Percentiles rank a stretch among this genome's conserved stretches.
Conservation (phyloP, 2,113 vertebrate genomes). For the Nycticebus coucang region DNA sequence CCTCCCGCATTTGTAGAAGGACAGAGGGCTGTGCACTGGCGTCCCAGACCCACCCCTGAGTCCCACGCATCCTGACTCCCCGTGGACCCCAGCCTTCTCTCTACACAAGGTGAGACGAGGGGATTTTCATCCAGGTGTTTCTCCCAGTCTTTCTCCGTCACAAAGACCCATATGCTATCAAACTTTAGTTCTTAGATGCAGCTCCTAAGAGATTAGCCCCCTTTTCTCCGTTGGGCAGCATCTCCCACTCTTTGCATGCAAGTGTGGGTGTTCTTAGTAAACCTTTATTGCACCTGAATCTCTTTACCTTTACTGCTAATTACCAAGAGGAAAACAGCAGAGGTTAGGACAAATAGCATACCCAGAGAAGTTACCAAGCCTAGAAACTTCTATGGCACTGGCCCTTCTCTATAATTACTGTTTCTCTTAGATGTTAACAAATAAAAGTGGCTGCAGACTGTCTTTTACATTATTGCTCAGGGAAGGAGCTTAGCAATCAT, state of each 20-base stretch:
- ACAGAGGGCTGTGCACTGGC: too few relatives aligned
- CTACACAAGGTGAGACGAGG: rapidly evolving
- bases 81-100: not conserved
- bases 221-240: too few relatives aligned
- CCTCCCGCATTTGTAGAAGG: too few relatives aligned
- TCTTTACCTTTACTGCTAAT: not conserved
- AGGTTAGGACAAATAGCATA: not conserved
- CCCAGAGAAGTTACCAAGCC: not conserved
- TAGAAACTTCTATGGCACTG: not conserved
- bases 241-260: not conserved
- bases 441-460: not conserved
- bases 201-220: not conserved
- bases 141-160: not conserved
- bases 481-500: too few relatives aligned
- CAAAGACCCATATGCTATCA: not conserved
- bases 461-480: not conserved
- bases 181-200: not conserved
- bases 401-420: not conserved
- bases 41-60: too few relatives aligned
- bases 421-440: not conserved
- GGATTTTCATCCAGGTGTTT: not conserved
- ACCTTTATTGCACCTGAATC: not conserved
- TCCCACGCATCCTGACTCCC: rapidly evolving
- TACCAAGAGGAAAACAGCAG: not conserved
- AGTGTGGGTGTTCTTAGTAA: not conserved